Evolutionary conservation across 2,113 vertebrate genomes (phyloP).

Genomic region (Neodontobutis hainanensis): DNA sequence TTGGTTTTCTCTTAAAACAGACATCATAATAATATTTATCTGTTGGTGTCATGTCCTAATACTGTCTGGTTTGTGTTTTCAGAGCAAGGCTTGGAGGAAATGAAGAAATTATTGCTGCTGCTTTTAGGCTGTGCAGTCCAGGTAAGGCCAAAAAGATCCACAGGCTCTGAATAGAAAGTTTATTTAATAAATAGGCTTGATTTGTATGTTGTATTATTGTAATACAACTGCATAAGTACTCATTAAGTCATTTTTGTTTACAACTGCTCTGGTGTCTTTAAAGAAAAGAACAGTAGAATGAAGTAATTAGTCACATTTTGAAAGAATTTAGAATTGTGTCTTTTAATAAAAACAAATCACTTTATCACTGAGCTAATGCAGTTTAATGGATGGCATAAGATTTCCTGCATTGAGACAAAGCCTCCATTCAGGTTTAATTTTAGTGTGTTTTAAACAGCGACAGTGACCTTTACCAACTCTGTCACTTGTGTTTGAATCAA

Average conservation of each 20-base stretch:
- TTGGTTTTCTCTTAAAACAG: conserved; percentile 7
- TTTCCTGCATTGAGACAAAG: conserved; percentile 27
- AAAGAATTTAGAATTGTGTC: not conserved
- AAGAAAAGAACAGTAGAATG: not conserved
- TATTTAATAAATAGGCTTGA: not conserved
- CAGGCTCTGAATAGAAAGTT: not conserved
- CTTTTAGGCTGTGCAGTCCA: conserved; percentile 97
- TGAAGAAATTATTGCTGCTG: conserved; percentile 92
- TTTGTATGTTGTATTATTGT: too few species aligned
- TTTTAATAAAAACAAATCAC: conserved; percentile 13
- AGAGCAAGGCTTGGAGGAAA: conserved; percentile 94
- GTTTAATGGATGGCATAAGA: conserved; percentile 7
- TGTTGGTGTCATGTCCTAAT: not conserved
- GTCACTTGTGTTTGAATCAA: conserved; percentile 19
- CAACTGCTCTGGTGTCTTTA: not conserved
- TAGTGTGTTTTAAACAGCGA: not conserved
- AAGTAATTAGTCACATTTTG: conserved; percentile 1
- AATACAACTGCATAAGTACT: too few species aligned
- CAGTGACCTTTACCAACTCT: conserved; percentile 5
- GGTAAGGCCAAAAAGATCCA: conserved; percentile 73
- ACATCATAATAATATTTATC: not conserved
- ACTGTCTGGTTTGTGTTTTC: conserved; percentile 33
- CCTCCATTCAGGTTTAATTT: conserved; percentile 27
- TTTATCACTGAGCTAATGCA: conserved; percentile 2
- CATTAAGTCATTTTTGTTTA: not conserved